These are phyloP conservation scores for Scaptomyza pallida DNA, from an alignment of 1,140 invertebrate species.

Conservation along the genomic window DNA sequence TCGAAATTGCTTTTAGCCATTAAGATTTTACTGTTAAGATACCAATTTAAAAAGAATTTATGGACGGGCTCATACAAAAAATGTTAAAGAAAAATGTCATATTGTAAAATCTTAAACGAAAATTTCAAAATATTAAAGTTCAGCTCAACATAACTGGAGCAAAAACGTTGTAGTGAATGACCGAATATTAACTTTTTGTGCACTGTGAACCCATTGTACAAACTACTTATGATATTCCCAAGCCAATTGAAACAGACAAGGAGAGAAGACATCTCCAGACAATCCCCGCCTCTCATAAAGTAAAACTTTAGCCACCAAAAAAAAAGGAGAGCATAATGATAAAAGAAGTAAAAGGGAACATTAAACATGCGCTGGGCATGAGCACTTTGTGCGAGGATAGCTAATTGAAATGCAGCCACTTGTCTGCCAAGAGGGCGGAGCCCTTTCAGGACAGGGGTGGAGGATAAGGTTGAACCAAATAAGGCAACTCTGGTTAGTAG, in stretches of 20 bases:
- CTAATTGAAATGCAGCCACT: constrained; percentile 74
- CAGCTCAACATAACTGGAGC: too few relatives aligned
- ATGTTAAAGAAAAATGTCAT: neutral
- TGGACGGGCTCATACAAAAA: neutral
- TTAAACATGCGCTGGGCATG: constrained; percentile 37
- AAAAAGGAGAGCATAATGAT: neutral
- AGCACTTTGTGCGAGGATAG: constrained; percentile 21
- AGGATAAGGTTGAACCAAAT: neutral
- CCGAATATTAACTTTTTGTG: neutral
- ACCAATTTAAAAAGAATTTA: neutral
- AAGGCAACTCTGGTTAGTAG: constrained; percentile 12
- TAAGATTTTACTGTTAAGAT: neutral
- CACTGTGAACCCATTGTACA: neutral
- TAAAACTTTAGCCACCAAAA: constrained; percentile 6
- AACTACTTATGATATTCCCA: neutral
- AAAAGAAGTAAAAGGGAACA: neutral
- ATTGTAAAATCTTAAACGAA: too few relatives aligned
- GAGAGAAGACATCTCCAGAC: neutral
- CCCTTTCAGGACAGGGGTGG: neutral
- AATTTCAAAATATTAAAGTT: too few relatives aligned
- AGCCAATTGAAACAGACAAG: constrained; percentile 1
- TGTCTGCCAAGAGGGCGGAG: constrained; percentile 38
- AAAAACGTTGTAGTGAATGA: too few relatives aligned
- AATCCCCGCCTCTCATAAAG: too few relatives aligned
- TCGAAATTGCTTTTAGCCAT: neutral